Percentiles rank a stretch among this genome's conserved stretches.
phyloP scores from a whole-genome alignment of 1,140 invertebrate genomes.

The Microplitis mediator region DNA sequence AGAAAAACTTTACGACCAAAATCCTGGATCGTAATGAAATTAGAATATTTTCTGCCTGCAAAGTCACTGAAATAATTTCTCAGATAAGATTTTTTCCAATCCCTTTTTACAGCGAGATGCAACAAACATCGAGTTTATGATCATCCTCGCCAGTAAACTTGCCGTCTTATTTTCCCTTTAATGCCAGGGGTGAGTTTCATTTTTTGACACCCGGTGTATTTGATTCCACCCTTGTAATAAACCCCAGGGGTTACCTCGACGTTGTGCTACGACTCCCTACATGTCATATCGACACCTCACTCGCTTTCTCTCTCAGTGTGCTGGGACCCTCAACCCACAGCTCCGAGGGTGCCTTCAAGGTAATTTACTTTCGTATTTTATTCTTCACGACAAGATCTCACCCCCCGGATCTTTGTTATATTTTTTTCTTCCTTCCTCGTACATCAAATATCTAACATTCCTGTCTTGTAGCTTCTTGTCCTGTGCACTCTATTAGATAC shows the following conservation, averaged over 20 bases:
- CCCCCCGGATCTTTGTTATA: conserved; percentile 30
- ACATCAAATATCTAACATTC: neutral
- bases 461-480: no score
- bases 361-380: conserved; percentile 64
- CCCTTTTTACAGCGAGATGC: no score
- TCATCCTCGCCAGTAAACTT: no score
- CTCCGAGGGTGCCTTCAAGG: conserved; percentile 45
- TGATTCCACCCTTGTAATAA: conserved; percentile 65
- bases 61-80: no score
- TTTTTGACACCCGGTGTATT: conserved; percentile 65
- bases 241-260: conserved; percentile 54
- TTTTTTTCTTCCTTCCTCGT: neutral
- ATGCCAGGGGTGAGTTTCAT: conserved; percentile 54
- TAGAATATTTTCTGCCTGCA: no score
- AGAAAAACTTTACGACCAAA: no score
- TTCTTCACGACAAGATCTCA: conserved; percentile 14
- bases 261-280: conserved; percentile 46
- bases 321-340: conserved; percentile 10
- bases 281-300: conserved; percentile 64
- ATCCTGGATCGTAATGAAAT: no score
- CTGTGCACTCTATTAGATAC: no score
- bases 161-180: no score
- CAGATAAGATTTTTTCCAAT: no score
- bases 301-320: conserved; percentile 25
- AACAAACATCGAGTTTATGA: no score